Conservation (phyloP, 2,113 vertebrate species). For the Pelmatolapia mariae region DNA sequence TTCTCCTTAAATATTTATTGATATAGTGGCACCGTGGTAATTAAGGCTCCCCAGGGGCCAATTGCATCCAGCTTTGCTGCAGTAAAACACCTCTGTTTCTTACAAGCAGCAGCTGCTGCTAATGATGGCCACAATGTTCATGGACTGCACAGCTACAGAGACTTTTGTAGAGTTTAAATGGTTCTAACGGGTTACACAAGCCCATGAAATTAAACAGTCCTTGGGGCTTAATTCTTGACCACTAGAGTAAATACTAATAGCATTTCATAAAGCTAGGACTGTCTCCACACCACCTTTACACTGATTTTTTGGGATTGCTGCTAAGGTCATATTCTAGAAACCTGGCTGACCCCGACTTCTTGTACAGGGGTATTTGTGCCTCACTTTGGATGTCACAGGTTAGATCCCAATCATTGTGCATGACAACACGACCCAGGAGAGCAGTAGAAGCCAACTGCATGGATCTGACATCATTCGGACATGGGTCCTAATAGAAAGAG, state of each 20-base stretch:
- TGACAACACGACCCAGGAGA: rapidly evolving
- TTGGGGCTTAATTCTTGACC: neutral
- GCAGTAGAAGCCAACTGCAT: neutral
- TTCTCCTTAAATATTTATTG: slow-evolving; percentile 49
- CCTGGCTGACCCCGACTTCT: rapidly evolving
- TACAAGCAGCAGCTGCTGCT: neutral
- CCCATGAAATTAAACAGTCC: neutral
- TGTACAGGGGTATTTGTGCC: neutral
- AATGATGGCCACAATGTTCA: neutral
- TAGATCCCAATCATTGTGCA: rapidly evolving
- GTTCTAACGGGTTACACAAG: neutral
- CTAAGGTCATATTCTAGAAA: neutral
- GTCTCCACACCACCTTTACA: neutral
- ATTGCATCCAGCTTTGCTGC: neutral
- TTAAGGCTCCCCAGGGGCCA: slow-evolving; percentile 35
- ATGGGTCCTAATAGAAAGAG: rapidly evolving
- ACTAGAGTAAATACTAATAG: neutral
- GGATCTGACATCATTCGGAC: neutral
- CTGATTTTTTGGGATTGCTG: neutral
- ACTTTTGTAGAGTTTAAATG: neutral
- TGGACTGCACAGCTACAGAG: neutral
- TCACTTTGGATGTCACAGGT: neutral
- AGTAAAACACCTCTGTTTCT: neutral
- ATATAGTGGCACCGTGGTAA: slow-evolving; percentile 34
- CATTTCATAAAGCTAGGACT: neutral